Conservation (phyloP, 92 coral and sea anemone species). For the Epizoanthus scotinus region DNA sequence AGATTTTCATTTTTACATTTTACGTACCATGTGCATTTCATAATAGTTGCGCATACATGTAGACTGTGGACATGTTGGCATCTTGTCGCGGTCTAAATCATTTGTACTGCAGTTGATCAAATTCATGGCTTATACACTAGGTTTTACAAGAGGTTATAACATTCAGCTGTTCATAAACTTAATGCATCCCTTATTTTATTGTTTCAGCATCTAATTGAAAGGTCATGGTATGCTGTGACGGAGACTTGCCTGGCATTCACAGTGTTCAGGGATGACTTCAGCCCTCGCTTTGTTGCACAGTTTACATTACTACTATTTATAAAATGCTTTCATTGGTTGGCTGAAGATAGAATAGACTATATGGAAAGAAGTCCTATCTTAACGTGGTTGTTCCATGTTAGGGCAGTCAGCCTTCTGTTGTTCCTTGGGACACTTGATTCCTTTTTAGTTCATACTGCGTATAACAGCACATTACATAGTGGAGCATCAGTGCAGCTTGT, state of each 20-base stretch:
- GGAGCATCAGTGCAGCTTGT: constrained; percentile 99
- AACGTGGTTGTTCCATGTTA: constrained; percentile 84
- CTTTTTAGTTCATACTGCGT: constrained; percentile 84
- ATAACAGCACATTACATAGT: constrained; percentile 87
- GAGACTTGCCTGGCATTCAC: constrained; percentile 99
- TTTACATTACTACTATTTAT: constrained; percentile 88
- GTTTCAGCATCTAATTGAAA: constrained; percentile 90
- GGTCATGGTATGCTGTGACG: constrained; percentile 99
- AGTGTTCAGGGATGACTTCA: constrained; percentile 97
- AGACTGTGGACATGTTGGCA: too few relatives aligned
- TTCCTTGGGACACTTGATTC: constrained; percentile 87
- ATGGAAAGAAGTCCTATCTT: constrained; percentile 98
- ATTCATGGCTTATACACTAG: too few relatives aligned
- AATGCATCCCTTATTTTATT: background rate
- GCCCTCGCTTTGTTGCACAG: constrained; percentile 99
- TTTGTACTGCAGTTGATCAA: too few relatives aligned
- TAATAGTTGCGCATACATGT: too few relatives aligned
- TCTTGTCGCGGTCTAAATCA: too few relatives aligned
- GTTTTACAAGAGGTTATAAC: too few relatives aligned
- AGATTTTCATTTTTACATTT: too few relatives aligned
- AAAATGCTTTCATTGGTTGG: constrained; percentile 97
- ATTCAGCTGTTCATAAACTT: too few relatives aligned
- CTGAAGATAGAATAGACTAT: constrained; percentile 97
- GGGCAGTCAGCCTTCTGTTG: constrained; percentile 77
- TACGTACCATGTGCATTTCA: too few relatives aligned